A percentile compares a stretch with the other conserved stretches of the same genome.
phyloP scores from a whole-genome alignment of 2,888 invertebrate genomes.

The Mythimna ferrago region DNA sequence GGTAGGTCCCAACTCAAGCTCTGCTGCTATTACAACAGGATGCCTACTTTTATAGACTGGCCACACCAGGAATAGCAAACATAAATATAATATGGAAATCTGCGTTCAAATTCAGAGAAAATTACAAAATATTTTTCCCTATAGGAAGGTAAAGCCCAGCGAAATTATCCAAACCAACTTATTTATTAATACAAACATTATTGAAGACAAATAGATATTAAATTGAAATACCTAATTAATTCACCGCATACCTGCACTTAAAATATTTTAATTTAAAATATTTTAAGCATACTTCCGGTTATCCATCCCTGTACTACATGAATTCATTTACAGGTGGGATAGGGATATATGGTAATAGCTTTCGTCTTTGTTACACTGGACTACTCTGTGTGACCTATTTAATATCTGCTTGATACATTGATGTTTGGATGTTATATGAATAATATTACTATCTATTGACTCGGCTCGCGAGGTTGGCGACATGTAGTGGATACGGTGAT shows the following conservation, averaged over 20 bases:
- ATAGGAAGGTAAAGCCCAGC: background rate
- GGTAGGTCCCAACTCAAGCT: background rate
- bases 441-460: background rate
- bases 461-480: no score
- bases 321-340: background rate
- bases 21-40: background rate
- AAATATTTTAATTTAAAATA: no score
- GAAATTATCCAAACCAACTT: background rate
- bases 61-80: background rate
- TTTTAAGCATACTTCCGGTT: background rate
- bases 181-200: background rate
- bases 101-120: background rate
- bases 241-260: background rate
- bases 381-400: background rate
- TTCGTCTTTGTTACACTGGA: background rate
- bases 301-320: background rate
- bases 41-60: background rate
- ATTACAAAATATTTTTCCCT: background rate
- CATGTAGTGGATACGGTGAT: no score
- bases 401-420: background rate
- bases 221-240: background rate
- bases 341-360: background rate
- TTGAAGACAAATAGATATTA: background rate
- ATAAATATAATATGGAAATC: background rate
- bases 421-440: background rate